phyloP scores from a whole-genome alignment of 2,797 vertebrate species.

The Hafferia zeledoni region DNA sequence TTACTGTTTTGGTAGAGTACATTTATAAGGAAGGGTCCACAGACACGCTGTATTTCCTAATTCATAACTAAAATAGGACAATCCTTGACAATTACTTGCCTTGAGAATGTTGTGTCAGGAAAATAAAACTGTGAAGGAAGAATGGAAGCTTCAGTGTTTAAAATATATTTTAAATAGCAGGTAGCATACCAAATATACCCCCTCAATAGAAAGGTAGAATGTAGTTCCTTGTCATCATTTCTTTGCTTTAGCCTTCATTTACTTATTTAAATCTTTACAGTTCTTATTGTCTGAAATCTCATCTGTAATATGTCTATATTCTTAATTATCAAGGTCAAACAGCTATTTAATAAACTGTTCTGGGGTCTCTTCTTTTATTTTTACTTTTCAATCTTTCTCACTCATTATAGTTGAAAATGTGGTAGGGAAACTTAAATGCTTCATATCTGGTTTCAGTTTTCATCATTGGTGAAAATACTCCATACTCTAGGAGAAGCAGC shows the following conservation, averaged over 20 bases:
- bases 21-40: background rate
- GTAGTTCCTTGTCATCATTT: background rate
- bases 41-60: background rate
- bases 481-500: background rate
- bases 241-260: background rate
- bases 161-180: background rate
- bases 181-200: background rate
- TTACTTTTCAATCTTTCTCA: background rate
- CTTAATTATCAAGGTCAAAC: background rate
- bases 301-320: background rate
- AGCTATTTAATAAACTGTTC: background rate
- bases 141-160: background rate
- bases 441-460: background rate
- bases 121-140: background rate
- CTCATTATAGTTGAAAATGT: background rate
- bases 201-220: background rate
- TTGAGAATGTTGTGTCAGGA: background rate
- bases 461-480: background rate
- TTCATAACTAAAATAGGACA: background rate
- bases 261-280: background rate
- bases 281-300: background rate
- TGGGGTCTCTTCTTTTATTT: background rate
- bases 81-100: background rate
- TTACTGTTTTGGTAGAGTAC: background rate
- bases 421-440: background rate